These are phyloP conservation scores for Ennomos fuscantarius DNA, from an alignment of 2,888 invertebrate genomes.

Conservation along the genomic window DNA sequence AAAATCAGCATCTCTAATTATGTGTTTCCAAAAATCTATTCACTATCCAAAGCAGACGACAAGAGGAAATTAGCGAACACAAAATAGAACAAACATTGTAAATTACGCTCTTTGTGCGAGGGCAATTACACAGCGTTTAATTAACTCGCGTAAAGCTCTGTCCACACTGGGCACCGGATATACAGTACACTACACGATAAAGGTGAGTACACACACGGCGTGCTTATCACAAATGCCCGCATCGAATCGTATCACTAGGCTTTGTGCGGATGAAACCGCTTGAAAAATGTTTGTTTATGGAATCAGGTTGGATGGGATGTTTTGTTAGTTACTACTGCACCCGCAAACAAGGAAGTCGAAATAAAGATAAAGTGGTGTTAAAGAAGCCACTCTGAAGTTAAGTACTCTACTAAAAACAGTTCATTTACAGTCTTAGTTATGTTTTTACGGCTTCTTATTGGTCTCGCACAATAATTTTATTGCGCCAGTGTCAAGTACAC, in stretches of 20 bases:
- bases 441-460: too few species aligned
- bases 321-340: too few species aligned
- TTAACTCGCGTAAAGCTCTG: slow-evolving; percentile 4
- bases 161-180: background rate
- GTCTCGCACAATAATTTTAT: too few species aligned
- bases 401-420: too few species aligned
- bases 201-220: background rate
- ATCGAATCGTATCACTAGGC: slow-evolving; percentile 10
- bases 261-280: slow-evolving; percentile 9
- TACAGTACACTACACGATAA: background rate
- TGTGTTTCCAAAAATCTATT: background rate
- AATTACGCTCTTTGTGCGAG: slow-evolving; percentile 17
- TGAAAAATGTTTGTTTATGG: slow-evolving; percentile 8
- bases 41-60: background rate
- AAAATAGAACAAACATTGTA: slow-evolving; percentile 18
- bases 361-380: background rate
- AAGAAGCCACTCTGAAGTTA: background rate
- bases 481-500: too few species aligned
- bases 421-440: too few species aligned
- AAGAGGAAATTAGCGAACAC: slow-evolving; percentile 4
- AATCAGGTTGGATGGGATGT: background rate
- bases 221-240: slow-evolving; percentile 10
- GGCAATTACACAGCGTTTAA: slow-evolving; percentile 23
- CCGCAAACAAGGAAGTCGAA: background rate
- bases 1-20: too few species aligned